Base-by-base conservation (phyloP, 2,113 vertebrate genomes). In the Orientallactaga bullata region DNA sequence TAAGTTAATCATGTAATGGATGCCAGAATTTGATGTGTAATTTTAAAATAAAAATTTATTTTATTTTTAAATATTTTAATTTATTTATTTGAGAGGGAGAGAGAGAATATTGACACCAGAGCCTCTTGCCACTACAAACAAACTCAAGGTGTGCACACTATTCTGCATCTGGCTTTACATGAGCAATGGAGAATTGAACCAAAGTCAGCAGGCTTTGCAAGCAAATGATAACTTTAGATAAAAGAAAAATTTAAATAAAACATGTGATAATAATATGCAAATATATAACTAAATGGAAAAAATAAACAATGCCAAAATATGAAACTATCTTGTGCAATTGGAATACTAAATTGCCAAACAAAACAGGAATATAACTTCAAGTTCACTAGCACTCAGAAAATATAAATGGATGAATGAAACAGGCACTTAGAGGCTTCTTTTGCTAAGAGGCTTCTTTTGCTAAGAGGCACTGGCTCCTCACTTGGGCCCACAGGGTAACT, bases 291-390 rank as follows among this genome's bases (percentile, higher is more conserved):
- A 7, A 66, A 73, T n/a, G 68, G 3, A 30, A 58, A 82, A 32
- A 47, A 2, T 47, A 81, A 65, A 35, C 71, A 83, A 32, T 84
- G 39, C 16, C 51, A 88, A 95, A 88, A 78, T n/a, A 55, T 72
- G 65, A 88, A 58, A 74, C 71, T 47, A 88, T 72, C 10, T 65
- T 47, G 61, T 32, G 78, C 16, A 66, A 61, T 63, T 88, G 26
- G 39, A 94, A 28, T 47, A 83, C 63, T 58, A n/a, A 88, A 79
- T 83, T 10, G 26, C 30, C 24, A 91, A 88, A 87, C 47, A 13
- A 51, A 71, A 68, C 18, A 55, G 30, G 51, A 65, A 26, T 58
- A 78, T 91, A 92, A 88, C 10, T 60, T 71, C 17, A 88, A 85
- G 51, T 16, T 71, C n/a, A 84, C 24, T 60, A 90, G 72, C 76